These are phyloP conservation scores for Microtus richardsoni DNA, from an alignment of 2,113 vertebrate genomes.

Conservation along the genomic window DNA sequence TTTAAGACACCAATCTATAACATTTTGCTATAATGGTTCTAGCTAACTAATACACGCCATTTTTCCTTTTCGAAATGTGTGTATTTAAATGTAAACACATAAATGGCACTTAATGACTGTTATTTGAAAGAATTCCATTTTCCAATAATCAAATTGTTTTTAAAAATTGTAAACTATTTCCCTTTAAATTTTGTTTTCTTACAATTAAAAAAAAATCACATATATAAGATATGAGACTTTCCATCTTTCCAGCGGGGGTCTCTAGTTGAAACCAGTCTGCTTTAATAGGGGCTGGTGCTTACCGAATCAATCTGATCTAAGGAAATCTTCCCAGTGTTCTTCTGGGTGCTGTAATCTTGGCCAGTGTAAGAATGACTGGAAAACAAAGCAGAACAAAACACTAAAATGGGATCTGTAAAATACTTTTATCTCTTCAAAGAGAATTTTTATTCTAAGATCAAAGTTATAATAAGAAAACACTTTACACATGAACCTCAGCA, in stretches of 20 bases:
- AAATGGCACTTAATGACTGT: neutral
- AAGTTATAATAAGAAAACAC: slow-evolving; percentile 32
- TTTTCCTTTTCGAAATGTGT: slow-evolving; percentile 33
- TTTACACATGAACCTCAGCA: slow-evolving; percentile 39
- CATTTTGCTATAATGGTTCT: neutral
- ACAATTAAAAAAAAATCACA: neutral
- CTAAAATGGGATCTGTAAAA: slow-evolving; percentile 33
- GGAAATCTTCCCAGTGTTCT: slow-evolving; percentile 94
- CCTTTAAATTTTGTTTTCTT: slow-evolving; percentile 31
- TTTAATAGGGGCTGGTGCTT: slow-evolving; percentile 81
- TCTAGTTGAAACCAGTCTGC: slow-evolving; percentile 8
- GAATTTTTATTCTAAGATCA: slow-evolving; percentile 13
- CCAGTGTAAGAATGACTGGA: slow-evolving; percentile 95
- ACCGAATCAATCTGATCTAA: slow-evolving; percentile 96
- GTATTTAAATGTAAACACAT: slow-evolving; percentile 54
- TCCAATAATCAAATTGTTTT: slow-evolving; percentile 51
- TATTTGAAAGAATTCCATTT: neutral
- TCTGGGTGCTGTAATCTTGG: slow-evolving; percentile 95
- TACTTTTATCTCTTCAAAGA: slow-evolving; percentile 11
- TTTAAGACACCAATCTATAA: neutral
- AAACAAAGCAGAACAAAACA: neutral
- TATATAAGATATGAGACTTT: neutral
- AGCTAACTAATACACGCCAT: neutral
- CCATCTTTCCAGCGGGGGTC: neutral
- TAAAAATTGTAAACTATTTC: slow-evolving; percentile 15